Base-by-base conservation (phyloP, 2,888 invertebrate species). In the Nowickia ferox region DNA sequence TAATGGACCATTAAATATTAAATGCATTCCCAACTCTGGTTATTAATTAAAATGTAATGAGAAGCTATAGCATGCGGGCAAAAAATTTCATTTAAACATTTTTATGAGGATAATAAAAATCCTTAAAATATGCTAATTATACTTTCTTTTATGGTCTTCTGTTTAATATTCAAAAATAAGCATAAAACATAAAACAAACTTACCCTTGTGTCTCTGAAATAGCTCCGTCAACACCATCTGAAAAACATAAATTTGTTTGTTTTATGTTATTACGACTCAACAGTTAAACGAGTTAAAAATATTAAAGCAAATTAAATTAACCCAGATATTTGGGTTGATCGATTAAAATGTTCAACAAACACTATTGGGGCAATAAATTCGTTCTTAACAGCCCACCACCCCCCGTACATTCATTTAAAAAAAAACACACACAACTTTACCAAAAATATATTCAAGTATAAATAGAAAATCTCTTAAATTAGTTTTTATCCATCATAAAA, bases 401-500 rank as follows among this genome's bases (percentile, higher is more conserved):
- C 38, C 0, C 5, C 30, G 6, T 51, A 44, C 44, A 48, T 9
- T n/a, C 17, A 15, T n/a, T 19, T 13, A 51, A 9, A 15, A 13
- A 9, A 19, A 22, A 13, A 44, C 40, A 57, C 8, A 17, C 15
- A n/a, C n/a, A 5, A 17, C 1, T 57, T 48, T 42, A 38, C 13
- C 17, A 66, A 13, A 63, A 75, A 75, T 22, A 75, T 5, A 17
- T 19, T 10, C n/a, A 68, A 40, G 0, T 15, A 42, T 5, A 66
- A 44, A 65, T 10, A 65, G 13, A 57, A 57, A 46, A 61, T 30
- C 8, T 65, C 9, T n/a, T 65, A 55, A 77, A 80, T 55, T 55
- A 30, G 44, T 71, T 80, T 72, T 61, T 77, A 74, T 55, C n/a
- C 68, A 55, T 69, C 61, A 69, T 84, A 84, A 81, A 80, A 72